Evolutionary conservation across 2,113 vertebrate genomes (phyloP).

Genomic region (Narcine bancroftii): DNA sequence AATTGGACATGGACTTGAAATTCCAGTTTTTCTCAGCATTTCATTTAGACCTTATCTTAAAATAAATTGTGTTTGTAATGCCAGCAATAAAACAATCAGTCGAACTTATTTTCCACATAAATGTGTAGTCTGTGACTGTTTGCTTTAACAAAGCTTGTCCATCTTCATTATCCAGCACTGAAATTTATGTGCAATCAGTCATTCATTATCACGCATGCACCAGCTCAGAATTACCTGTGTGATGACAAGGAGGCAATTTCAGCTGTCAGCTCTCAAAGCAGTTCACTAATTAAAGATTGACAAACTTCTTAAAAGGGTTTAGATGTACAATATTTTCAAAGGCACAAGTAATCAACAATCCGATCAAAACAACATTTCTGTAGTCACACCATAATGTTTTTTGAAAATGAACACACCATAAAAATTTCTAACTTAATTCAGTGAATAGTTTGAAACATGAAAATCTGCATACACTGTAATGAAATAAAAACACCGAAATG

Average conservation of each 20-base stretch:
- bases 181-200: background rate
- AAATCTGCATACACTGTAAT: too few relatives aligned
- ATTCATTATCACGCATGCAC: background rate
- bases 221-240: background rate
- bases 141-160: background rate
- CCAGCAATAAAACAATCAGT: background rate
- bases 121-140: background rate
- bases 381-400: background rate
- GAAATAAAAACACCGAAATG: too few relatives aligned
- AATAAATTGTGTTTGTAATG: background rate
- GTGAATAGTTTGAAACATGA: background rate
- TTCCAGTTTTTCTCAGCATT: background rate
- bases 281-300: background rate
- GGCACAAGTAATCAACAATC: background rate
- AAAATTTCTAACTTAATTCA: too few relatives aligned
- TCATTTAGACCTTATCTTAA: background rate
- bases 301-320: background rate
- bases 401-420: background rate
- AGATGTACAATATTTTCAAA: background rate
- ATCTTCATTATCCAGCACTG: background rate
- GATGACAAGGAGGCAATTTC: constrained; percentile 18
- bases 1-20: background rate
- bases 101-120: background rate
- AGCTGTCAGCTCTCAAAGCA: background rate
- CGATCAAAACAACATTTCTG: background rate